Percentiles rank a stretch among this genome's conserved stretches.
Conservation (phyloP, 2,113 vertebrate genomes). For the Telmatochromis sp. region DNA sequence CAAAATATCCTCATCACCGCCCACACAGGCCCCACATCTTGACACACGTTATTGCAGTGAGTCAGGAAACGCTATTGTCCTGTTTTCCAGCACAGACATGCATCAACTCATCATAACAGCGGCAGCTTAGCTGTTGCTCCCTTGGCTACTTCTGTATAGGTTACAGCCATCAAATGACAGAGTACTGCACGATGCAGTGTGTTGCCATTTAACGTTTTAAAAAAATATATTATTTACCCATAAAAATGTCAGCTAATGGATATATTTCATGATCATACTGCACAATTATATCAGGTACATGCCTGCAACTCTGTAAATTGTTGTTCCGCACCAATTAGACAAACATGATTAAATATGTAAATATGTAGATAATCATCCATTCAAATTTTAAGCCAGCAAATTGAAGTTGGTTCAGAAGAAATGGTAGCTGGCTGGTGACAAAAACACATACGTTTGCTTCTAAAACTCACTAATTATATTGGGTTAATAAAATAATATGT, state of each 20-base stretch:
- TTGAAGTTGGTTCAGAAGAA: background rate
- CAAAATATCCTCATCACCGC: background rate
- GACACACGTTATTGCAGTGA: background rate
- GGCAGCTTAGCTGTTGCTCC: background rate
- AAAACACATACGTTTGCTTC: background rate
- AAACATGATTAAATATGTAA: background rate
- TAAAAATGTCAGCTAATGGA: background rate
- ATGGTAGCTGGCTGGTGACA: background rate
- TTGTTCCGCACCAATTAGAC: rapidly evolving
- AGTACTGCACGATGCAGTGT: background rate
- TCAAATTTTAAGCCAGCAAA: background rate
- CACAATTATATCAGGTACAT: background rate
- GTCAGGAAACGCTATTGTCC: background rate
- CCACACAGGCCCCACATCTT: background rate
- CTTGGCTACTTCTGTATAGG: background rate
- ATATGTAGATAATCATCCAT: background rate
- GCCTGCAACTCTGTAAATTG: background rate
- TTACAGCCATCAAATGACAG: background rate
- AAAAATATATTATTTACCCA: background rate
- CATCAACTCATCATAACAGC: background rate
- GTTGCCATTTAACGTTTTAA: background rate
- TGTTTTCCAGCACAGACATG: background rate
- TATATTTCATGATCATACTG: rapidly evolving
- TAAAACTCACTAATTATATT: background rate
- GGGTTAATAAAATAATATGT: background rate